These are phyloP conservation scores for Melanotaenia boesemani DNA, from an alignment of 2,797 vertebrate species.

Conservation along the genomic window DNA sequence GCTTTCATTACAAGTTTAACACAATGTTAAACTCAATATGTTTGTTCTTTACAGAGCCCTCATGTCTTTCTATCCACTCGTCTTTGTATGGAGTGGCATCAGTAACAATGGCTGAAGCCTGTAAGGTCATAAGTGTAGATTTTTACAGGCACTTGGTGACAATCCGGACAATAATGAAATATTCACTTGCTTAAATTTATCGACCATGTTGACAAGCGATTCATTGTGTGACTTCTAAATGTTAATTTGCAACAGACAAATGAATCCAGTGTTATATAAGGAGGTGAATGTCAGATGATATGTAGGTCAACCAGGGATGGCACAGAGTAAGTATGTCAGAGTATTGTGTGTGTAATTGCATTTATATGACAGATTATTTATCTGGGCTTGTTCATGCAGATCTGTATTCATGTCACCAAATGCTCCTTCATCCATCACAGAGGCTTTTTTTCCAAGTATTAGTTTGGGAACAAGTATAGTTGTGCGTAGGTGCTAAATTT, in stretches of 20 bases:
- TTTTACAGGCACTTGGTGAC: conserved; percentile 22
- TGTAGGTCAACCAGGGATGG: conserved; percentile 47
- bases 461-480: not conserved
- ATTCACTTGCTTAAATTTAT: conserved; percentile 53
- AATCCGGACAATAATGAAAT: conserved; percentile 60
- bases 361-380: conserved; percentile 18
- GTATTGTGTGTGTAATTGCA: conserved; percentile 26
- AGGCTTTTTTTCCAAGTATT: not conserved
- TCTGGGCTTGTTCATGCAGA: conserved; percentile 1
- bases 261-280: conserved; percentile 44
- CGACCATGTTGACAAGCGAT: conserved; percentile 62
- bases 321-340: conserved; percentile 48
- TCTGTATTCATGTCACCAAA: conserved; percentile 27
- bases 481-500: conserved; percentile 16
- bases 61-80: not conserved
- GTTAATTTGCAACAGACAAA: conserved; percentile 44
- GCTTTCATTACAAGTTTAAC: not conserved
- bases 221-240: conserved; percentile 36
- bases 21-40: not conserved
- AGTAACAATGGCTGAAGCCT: conserved; percentile 10
- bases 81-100: conserved; percentile 19
- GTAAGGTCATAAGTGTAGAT: conserved; percentile 8
- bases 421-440: conserved; percentile 13
- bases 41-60: not conserved
- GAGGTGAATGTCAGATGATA: conserved; percentile 53